Percentiles rank a stretch among this genome's conserved stretches.
Conservation (phyloP, 2,797 vertebrate genomes). For the Petrocephalus sullivani region DNA sequence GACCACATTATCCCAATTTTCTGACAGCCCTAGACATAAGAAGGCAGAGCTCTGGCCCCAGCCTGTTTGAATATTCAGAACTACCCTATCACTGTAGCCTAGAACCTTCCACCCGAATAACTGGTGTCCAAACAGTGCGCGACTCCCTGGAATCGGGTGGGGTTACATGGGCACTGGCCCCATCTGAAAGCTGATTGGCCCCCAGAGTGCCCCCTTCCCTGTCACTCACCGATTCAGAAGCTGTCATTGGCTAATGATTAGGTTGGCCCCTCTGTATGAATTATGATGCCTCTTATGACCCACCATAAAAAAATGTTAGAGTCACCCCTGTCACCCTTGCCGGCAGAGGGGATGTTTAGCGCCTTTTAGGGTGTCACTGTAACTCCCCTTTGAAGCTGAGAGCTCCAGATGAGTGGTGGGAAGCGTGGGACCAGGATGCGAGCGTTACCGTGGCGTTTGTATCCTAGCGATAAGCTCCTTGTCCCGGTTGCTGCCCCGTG, state of each 20-base stretch:
- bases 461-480: constrained; percentile 45
- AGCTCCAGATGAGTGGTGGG: not conserved
- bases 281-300: not conserved
- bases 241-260: not conserved
- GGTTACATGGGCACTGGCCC: not conserved
- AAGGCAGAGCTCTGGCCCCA: not conserved
- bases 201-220: not conserved
- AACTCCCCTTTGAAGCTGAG: constrained; percentile 13
- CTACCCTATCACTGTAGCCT: not conserved
- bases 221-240: not conserved
- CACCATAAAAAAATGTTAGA: not conserved
- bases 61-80: not conserved
- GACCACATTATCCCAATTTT: not conserved
- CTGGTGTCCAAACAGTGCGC: not conserved
- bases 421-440: not conserved
- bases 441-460: not conserved
- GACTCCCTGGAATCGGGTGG: not conserved
- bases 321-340: not conserved
- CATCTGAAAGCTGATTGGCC: not conserved
- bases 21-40: not conserved
- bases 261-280: not conserved
- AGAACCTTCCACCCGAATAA: not conserved
- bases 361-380: not conserved
- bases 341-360: not conserved
- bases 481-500: constrained; percentile 30